Base-by-base conservation (phyloP, 2,888 invertebrate genomes). In the Galeopsomyia nigrocyanea region DNA sequence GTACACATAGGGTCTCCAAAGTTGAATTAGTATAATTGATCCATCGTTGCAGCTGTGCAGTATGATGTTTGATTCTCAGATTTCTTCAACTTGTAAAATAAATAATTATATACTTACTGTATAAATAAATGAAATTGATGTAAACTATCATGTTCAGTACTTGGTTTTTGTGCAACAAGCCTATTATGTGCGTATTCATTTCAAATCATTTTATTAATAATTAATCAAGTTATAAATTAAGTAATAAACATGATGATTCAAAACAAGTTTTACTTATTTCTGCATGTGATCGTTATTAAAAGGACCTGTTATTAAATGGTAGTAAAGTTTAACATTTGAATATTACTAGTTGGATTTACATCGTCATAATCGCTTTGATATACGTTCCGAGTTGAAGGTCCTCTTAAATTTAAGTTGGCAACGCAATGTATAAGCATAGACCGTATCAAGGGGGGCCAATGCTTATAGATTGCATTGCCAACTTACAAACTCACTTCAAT, bases 101-200 rank as follows among this genome's bases (percentile, higher is more conserved):
- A 68, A 70, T 65, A 17, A 74, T 64, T 62, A 71, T 50, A 39
- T 39, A 49, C 68, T 68, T 68, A n/a, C 57, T 70, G 71, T 68
- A 73, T 73, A 71, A 75, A 75, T 75, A 72, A 75, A 75, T 51
- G 19, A 51, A 31, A 57, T 57, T 50, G 5, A 70, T 72, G 68
- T 71, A 68, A 71, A 71, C n/a, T 46, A 50, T 39, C 61, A 49
- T 19, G 1, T 9, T 46, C 13, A 51, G 16, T 51, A 50, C 17
- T 55, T 66, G 26, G 39, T 55, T 61, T 55, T 22, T 64, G 16
- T 61, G 47, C 53, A 64, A 21, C 2, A 47, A 17, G 13, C 7
- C 39, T 39, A 16, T 26, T 65, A 14, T 51, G 19, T 19, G 5
- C 10, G 16, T 26, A 55, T 58, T 31, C 39, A 19, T 26, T 55